Base-by-base conservation (phyloP, 2,888 invertebrate species). In the Volucella zonaria region DNA sequence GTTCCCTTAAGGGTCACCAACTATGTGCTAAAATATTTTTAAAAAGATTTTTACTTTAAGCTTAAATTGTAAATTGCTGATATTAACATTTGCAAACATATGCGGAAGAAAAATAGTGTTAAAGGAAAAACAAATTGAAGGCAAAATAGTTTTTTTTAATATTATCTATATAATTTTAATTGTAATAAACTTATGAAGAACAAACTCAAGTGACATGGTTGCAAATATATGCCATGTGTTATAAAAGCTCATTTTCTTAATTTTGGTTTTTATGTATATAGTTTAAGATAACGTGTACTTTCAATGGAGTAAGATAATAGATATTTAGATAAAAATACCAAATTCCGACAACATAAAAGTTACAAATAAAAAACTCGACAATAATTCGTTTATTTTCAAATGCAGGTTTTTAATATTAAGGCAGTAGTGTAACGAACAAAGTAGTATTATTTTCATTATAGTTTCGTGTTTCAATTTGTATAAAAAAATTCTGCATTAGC, bases 1-100 rank as follows among this genome's bases (percentile, higher is more conserved):
- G 94, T 94, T 94, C 94, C 94, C 93, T 94, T 94, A 90, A 91
- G 93, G 93, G 93, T 93, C 94, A 94, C 93, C 93, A 93, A 93
- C 93, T 90, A 89, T 88, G 87, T 88, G 88, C 87, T 88, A 86
- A 59, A 66, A 87, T 87, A 79, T 86, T 68, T 71, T 68, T 62
- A 58, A 74, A 15, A 66, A 76, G 77, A 73, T 81, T 80, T 81
- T 71, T 61, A 86, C 87, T 82, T 87, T 83, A 85, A 76, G 74
- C 73, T 77, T 74, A 78, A 64, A 85, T 77, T 82, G 67, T 82
- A 77, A 75, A 68, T 87, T 87, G 88, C 87, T 88, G 86, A 87
- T 80, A 87, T 43, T 43, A 47, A 10, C 14, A 52, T 61, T 54
- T 61, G 64, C 54, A 54, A 71, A 67, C 59, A 31, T 70, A 73